phyloP scores from a whole-genome alignment of 2,113 vertebrate species.

The Rhinopomastus cyanomelas region DNA sequence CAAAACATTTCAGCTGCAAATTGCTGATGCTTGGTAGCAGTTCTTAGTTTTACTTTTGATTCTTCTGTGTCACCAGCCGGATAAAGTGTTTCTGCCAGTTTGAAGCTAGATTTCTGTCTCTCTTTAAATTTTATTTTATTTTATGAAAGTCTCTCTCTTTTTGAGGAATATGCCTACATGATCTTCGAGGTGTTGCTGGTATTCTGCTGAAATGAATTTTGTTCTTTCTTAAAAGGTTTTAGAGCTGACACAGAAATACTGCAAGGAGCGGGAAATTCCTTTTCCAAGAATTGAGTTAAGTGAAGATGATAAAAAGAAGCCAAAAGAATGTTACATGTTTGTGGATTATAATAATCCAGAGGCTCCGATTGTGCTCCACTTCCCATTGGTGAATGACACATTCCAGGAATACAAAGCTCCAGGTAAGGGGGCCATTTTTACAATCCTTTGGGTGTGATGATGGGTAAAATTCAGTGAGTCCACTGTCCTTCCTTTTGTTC shows the following conservation, averaged over 20 bases:
- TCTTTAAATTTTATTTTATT: neutral
- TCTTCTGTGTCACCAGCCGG: neutral
- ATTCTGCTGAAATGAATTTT: neutral
- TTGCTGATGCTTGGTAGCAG: neutral
- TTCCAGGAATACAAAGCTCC: conserved; percentile 75
- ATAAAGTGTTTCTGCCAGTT: neutral
- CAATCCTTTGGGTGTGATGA: neutral
- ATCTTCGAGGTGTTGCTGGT: neutral
- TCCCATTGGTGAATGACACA: conserved; percentile 78
- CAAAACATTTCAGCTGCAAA: neutral
- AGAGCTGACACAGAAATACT: conserved; percentile 74
- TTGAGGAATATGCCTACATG: neutral
- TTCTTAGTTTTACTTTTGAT: neutral
- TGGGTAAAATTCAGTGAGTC: neutral
- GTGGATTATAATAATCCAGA: conserved; percentile 58
- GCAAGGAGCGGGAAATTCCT: conserved; percentile 74
- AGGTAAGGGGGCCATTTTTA: conserved; percentile 52
- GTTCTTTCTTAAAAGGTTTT: conserved; percentile 63
- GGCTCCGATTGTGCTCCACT: conserved; percentile 77
- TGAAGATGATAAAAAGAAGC: conserved; percentile 64
- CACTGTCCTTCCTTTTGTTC: neutral
- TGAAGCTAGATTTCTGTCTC: neutral
- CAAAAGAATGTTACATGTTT: conserved; percentile 79
- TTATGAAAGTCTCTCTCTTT: neutral
- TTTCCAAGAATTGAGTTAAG: conserved; percentile 73